Percentiles rank a stretch among this genome's conserved stretches.
These are phyloP conservation scores for Digitonthophagus gazella DNA, from an alignment of 2,888 invertebrate species.

Conservation along the genomic window DNA sequence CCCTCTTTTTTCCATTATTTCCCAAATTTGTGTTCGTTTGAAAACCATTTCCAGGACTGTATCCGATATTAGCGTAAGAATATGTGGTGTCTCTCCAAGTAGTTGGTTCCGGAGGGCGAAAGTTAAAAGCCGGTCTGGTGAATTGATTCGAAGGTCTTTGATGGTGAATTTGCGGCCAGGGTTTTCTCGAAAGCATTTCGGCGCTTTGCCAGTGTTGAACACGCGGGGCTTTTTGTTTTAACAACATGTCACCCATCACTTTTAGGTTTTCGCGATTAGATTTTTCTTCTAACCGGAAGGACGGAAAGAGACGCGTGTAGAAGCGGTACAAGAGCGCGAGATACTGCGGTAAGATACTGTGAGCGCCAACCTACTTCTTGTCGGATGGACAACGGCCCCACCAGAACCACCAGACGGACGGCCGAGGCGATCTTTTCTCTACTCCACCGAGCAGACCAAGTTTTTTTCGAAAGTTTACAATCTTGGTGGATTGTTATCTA, in stretches of 20 bases:
- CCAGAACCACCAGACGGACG: slow-evolving; percentile 20
- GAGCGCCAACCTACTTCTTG: slow-evolving; percentile 34
- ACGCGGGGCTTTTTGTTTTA: slow-evolving; percentile 63
- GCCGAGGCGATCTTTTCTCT: slow-evolving; percentile 6
- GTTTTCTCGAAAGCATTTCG: slow-evolving; percentile 53
- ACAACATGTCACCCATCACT: slow-evolving; percentile 59
- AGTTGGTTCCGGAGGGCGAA: slow-evolving; percentile 37
- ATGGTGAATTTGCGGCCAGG: slow-evolving; percentile 63
- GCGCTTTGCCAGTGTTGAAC: slow-evolving; percentile 50
- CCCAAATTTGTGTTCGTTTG: neutral
- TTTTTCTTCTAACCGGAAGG: slow-evolving; percentile 12
- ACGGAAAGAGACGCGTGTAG: neutral
- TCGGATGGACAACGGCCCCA: neutral
- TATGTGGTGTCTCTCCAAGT: slow-evolving; percentile 40
- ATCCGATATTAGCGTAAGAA: slow-evolving; percentile 33
- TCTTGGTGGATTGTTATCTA: neutral
- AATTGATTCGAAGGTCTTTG: slow-evolving; percentile 49
- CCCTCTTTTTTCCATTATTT: slow-evolving; percentile 47
- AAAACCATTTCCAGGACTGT: slow-evolving; percentile 37
- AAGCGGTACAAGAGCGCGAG: slow-evolving; percentile 1
- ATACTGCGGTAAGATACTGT: slow-evolving; percentile 18
- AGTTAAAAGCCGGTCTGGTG: slow-evolving; percentile 49
- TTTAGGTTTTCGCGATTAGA: slow-evolving; percentile 11
- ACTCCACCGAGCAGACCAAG: neutral
- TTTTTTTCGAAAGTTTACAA: neutral